Conservation (phyloP, 2,113 vertebrate genomes). For the Columba janthina region DNA sequence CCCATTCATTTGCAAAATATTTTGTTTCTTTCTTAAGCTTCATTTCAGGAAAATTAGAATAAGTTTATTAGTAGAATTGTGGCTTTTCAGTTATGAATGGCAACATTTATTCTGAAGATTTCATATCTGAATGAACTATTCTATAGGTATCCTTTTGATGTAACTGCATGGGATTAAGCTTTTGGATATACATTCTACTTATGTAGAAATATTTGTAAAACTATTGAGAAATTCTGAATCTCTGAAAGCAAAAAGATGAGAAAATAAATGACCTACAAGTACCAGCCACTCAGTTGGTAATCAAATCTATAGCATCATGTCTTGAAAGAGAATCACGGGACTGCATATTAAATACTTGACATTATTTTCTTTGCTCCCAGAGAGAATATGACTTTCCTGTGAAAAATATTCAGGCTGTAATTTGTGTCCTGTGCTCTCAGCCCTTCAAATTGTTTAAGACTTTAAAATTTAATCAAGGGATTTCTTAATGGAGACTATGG, state of each 20-base stretch:
- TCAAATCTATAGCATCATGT: slow-evolving; percentile 70
- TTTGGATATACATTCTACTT: slow-evolving; percentile 16
- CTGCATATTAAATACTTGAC: slow-evolving; percentile 75
- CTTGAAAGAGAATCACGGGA: slow-evolving; percentile 67
- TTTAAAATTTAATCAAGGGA: slow-evolving; percentile 91
- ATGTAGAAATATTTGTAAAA: slow-evolving; percentile 52
- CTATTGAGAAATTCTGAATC: slow-evolving; percentile 46
- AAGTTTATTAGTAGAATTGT: not conserved
- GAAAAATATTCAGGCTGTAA: slow-evolving; percentile 75
- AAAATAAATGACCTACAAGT: slow-evolving; percentile 71
- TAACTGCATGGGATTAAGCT: not conserved
- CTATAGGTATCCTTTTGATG: not conserved
- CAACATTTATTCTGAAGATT: not conserved
- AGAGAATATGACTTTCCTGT: slow-evolving; percentile 82
- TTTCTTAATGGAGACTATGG: slow-evolving; percentile 83
- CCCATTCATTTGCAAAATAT: not conserved
- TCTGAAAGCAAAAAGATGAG: slow-evolving; percentile 45
- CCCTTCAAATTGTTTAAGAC: slow-evolving; percentile 84
- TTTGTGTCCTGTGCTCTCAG: slow-evolving; percentile 78
- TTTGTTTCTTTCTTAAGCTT: not conserved
- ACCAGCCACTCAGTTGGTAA: slow-evolving; percentile 59
- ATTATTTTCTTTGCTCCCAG: slow-evolving; percentile 77
- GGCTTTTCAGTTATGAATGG: not conserved
- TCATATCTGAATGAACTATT: not conserved
- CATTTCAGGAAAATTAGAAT: not conserved